Conservation (phyloP, 2,113 vertebrate genomes). For the Papio anubis region DNA sequence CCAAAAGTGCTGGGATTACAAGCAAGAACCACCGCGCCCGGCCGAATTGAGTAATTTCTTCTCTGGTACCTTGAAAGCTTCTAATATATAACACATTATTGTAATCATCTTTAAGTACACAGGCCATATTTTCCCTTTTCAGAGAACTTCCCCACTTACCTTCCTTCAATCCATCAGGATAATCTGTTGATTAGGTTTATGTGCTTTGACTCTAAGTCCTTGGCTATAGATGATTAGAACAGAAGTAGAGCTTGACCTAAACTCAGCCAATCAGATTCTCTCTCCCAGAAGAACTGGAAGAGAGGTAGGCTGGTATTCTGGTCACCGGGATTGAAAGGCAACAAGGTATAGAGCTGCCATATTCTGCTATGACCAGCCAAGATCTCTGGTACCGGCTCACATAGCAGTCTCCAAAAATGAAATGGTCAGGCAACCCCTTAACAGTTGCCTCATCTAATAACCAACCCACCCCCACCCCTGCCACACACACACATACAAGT, state of each 20-base stretch:
- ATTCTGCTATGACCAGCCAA: not conserved
- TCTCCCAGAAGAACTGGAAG: not conserved
- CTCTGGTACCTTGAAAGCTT: not conserved
- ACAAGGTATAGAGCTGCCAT: not conserved
- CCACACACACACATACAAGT: not conserved
- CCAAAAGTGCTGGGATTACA: too few species aligned
- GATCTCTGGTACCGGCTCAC: not conserved
- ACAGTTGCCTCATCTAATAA: not conserved
- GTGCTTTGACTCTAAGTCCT: not conserved
- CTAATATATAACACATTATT: not conserved
- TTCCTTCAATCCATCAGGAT: not conserved
- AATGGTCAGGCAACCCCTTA: not conserved
- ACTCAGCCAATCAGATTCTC: not conserved
- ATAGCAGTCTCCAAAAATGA: not conserved
- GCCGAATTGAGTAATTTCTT: not conserved
- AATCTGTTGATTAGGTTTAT: not conserved
- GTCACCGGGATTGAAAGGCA: not conserved
- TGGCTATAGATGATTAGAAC: not conserved
- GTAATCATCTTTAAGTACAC: not conserved
- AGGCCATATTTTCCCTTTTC: not conserved
- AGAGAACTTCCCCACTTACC: not conserved
- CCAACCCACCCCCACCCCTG: too few species aligned
- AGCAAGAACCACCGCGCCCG: too few species aligned
- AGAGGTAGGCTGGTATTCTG: not conserved
- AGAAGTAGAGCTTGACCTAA: not conserved